These are phyloP conservation scores for Aegotheles bennettii DNA, from an alignment of 2,113 vertebrate species.

Conservation along the genomic window DNA sequence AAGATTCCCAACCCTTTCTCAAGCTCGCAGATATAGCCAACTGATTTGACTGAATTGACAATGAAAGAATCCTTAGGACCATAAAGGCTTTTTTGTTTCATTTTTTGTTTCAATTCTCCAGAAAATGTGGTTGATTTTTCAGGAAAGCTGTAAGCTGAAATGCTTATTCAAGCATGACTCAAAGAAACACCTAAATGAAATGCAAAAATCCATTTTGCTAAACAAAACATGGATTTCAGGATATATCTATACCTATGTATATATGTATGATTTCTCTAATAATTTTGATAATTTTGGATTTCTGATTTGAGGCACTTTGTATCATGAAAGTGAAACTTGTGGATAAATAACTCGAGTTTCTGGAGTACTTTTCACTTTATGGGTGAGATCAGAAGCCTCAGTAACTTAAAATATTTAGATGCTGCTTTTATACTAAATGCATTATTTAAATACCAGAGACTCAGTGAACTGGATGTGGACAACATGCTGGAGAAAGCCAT, in stretches of 20 bases:
- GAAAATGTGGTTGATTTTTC: not conserved
- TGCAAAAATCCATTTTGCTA: not conserved
- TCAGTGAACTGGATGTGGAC: not conserved
- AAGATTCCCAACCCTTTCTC: not conserved
- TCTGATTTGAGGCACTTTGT: not conserved
- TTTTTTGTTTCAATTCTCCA: not conserved
- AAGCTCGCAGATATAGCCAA: not conserved
- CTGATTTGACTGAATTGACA: not conserved
- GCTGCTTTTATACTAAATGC: not conserved
- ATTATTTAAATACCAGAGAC: not conserved
- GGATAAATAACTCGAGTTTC: not conserved
- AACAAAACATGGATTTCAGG: not conserved
- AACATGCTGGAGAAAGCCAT: not conserved
- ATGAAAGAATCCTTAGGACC: not conserved
- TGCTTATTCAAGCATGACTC: not conserved
- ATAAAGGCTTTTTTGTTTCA: not conserved
- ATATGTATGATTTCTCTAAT: not conserved
- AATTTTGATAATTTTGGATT: not conserved
- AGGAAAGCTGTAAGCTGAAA: not conserved
- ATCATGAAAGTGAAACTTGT: not conserved
- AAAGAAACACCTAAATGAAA: not conserved
- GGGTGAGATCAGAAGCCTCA: not conserved
- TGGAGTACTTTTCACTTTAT: not conserved
- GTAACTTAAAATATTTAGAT: not conserved
- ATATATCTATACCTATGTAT: not conserved